Percentiles rank a stretch among this genome's conserved stretches.
Evolutionary conservation across 1,140 invertebrate species (phyloP).

Genomic region (Batillaria attramentaria): DNA sequence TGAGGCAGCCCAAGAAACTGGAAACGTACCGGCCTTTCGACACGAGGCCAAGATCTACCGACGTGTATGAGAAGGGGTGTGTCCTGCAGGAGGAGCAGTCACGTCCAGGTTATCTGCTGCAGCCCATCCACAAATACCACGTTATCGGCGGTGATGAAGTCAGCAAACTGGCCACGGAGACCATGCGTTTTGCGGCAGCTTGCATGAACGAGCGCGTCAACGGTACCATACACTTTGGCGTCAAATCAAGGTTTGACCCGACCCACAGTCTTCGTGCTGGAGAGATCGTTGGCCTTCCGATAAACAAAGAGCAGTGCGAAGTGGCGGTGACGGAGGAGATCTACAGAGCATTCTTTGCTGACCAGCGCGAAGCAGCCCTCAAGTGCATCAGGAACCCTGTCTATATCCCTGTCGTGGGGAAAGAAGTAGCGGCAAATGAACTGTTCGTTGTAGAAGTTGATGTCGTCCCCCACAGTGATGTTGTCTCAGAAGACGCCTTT

Average conservation of each 20-base stretch:
- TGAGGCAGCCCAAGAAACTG: slow-evolving; percentile 1
- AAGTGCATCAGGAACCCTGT: slow-evolving; percentile 35
- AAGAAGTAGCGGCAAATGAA: neutral
- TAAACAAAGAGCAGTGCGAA: slow-evolving; percentile 25
- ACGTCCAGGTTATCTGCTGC: slow-evolving; percentile 11
- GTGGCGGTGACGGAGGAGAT: slow-evolving; percentile 27
- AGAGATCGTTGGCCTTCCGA: slow-evolving; percentile 32
- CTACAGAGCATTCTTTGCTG: slow-evolving; percentile 25
- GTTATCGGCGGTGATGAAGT: neutral
- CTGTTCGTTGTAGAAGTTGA: slow-evolving; percentile 43
- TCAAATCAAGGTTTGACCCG: slow-evolving; percentile 4
- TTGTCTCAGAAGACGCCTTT: slow-evolving; percentile 18
- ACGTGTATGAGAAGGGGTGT: slow-evolving; percentile 26
- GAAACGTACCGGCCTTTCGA: slow-evolving; percentile 19
- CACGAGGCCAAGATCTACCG: neutral
- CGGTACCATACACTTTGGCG: slow-evolving; percentile 49
- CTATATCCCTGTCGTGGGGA: slow-evolving; percentile 38
- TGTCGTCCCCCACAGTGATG: slow-evolving; percentile 33
- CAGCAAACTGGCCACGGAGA: slow-evolving; percentile 17
- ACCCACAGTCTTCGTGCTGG: neutral
- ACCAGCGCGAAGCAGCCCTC: slow-evolving; percentile 23
- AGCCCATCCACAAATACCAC: slow-evolving; percentile 21
- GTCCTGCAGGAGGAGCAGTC: slow-evolving; percentile 31
- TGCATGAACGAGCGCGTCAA: slow-evolving; percentile 46
- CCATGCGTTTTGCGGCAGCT: slow-evolving; percentile 41